phyloP scores from a whole-genome alignment of 92 coral and sea anemone genomes.

The Palythoa caribaeorum region DNA sequence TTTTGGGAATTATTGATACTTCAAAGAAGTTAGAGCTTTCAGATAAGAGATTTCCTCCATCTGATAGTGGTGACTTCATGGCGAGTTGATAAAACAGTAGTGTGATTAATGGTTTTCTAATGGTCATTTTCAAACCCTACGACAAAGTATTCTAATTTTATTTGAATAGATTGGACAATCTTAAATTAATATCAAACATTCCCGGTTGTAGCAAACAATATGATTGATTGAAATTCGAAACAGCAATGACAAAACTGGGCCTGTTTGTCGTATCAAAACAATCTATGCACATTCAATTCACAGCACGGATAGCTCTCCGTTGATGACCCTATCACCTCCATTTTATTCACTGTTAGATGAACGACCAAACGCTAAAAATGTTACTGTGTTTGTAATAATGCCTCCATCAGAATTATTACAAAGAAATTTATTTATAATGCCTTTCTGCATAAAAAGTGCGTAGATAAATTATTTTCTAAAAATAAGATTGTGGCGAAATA shows the following conservation, averaged over 20 bases:
- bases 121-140: constrained; percentile 19
- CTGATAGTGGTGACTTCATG: not conserved
- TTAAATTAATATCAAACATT: constrained; percentile 45
- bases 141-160: constrained; percentile 27
- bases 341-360: not conserved
- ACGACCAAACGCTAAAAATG: not conserved
- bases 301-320: not conserved
- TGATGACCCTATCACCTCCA: not conserved
- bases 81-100: not conserved
- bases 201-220: constrained; percentile 31
- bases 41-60: not conserved
- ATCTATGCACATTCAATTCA: constrained; percentile 33
- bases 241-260: not conserved
- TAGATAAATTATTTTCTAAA: not conserved
- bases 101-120: constrained; percentile 45
- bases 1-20: not conserved
- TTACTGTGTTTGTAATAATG: not conserved
- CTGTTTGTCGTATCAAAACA: constrained; percentile 6
- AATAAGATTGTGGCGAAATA: constrained; percentile 26
- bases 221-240: constrained; percentile 24
- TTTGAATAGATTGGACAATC: constrained; percentile 3
- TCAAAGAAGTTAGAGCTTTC: not conserved
- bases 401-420: not conserved
- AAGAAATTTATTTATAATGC: not conserved
- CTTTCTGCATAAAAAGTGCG: not conserved